Percentiles rank a stretch among this genome's conserved stretches.
Evolutionary conservation across 2,888 invertebrate genomes (phyloP).

Genomic region (Pasiphila rectangulata): DNA sequence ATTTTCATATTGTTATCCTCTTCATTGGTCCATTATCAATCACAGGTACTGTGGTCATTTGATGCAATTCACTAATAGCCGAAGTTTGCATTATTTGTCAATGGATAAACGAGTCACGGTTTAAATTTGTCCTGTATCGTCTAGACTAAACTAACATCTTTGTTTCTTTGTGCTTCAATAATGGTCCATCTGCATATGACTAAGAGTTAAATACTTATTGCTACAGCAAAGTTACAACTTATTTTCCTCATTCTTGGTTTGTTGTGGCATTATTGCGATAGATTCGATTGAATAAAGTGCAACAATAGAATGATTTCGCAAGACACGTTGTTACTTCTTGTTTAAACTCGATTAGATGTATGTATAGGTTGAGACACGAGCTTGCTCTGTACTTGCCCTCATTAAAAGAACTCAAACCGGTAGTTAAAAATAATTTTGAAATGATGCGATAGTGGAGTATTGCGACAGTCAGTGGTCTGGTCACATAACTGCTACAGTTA

Average conservation of each 20-base stretch:
- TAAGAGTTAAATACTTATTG: conserved; percentile 7
- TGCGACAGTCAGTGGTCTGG: too few species aligned
- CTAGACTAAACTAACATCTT: conserved; percentile 1
- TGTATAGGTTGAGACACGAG: conserved; percentile 21
- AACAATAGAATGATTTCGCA: conserved; percentile 48
- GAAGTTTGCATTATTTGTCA: conserved; percentile 48
- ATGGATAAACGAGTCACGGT: conserved; percentile 13
- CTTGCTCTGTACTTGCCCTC: conserved; percentile 24
- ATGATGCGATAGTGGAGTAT: too few species aligned
- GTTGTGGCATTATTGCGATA: conserved; percentile 27
- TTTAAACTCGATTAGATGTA: conserved; percentile 33
- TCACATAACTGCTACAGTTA: too few species aligned
- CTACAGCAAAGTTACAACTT: conserved; percentile 38
- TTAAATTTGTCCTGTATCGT: conserved; percentile 4
- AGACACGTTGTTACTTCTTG: conserved; percentile 33
- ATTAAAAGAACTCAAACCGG: conserved; percentile 12
- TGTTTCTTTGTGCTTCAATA: conserved; percentile 1
- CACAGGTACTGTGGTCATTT: not conserved
- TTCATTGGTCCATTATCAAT: conserved; percentile 1
- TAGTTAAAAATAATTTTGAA: conserved; percentile 1
- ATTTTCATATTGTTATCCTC: conserved; percentile 85
- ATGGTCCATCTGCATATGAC: conserved; percentile 3
- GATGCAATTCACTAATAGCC: conserved; percentile 25
- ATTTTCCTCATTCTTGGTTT: conserved; percentile 15
- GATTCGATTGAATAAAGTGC: conserved; percentile 37